These are phyloP conservation scores for Archegozetes longisetosus DNA, from an alignment of 1,140 invertebrate species.

Conservation along the genomic window DNA sequence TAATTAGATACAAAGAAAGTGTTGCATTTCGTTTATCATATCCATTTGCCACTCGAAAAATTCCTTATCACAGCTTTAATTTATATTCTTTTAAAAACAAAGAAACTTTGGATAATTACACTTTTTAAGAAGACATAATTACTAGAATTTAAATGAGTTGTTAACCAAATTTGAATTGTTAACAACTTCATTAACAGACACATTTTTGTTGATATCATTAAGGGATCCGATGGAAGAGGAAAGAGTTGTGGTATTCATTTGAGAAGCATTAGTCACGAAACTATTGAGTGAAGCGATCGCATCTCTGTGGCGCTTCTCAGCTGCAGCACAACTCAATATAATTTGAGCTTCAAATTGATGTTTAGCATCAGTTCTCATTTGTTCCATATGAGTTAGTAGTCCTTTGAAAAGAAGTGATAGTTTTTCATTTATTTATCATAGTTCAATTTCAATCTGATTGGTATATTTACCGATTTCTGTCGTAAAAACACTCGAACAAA, in stretches of 20 bases:
- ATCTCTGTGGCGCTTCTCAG: slow-evolving; percentile 67
- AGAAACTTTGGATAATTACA: neutral
- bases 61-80: slow-evolving; percentile 2
- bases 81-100: neutral
- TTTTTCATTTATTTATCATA: neutral
- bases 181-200: neutral
- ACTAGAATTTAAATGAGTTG: neutral
- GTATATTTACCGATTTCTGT: slow-evolving; percentile 62
- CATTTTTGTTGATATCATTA: neutral
- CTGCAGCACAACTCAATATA: slow-evolving; percentile 70
- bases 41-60: neutral
- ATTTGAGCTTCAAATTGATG: slow-evolving; percentile 89
- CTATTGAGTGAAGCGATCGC: neutral
- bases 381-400: slow-evolving; percentile 80
- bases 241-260: neutral
- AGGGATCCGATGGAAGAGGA: neutral
- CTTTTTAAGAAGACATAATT: neutral
- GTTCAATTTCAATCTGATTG: neutral
- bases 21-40: too few relatives aligned
- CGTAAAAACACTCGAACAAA: slow-evolving; percentile 82
- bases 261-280: neutral
- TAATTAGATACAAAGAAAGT: too few relatives aligned
- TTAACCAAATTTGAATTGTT: neutral
- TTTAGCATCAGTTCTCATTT: slow-evolving; percentile 90
- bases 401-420: slow-evolving; percentile 38